Evolutionary conservation across 2,797 vertebrate genomes (phyloP).

Genomic region (Phrynocephalus forsythii): DNA sequence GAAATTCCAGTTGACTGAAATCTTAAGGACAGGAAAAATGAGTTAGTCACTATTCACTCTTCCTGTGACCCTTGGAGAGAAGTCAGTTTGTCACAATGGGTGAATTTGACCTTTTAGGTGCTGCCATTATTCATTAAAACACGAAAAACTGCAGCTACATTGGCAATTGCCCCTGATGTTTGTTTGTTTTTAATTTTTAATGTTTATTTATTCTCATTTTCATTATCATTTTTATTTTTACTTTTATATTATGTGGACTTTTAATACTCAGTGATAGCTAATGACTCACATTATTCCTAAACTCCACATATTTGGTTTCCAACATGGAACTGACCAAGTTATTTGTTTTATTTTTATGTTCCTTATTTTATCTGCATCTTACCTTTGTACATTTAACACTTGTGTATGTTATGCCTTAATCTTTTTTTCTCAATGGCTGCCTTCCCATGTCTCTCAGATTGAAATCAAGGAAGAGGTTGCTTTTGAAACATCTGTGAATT

Average conservation of each 20-base stretch:
- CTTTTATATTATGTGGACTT: too few relatives aligned
- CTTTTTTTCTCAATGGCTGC: background rate
- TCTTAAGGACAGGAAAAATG: background rate
- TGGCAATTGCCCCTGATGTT: background rate
- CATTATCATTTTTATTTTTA: too few relatives aligned
- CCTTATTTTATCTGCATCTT: constrained; percentile 29
- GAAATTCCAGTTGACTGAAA: constrained; percentile 9
- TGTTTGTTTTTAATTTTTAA: too few relatives aligned
- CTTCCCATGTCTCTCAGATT: too few relatives aligned
- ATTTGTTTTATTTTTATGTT: background rate
- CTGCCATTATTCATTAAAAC: background rate
- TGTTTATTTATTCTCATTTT: too few relatives aligned
- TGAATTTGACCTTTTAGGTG: constrained; percentile 21
- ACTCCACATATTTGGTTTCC: constrained; percentile 22
- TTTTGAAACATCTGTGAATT: too few relatives aligned
- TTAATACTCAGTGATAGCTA: accelerated
- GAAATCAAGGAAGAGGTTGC: too few relatives aligned
- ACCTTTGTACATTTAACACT: constrained; percentile 35
- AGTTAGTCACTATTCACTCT: constrained; percentile 4
- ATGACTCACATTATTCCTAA: constrained; percentile 16
- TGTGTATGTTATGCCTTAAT: constrained; percentile 27
- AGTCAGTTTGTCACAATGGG: background rate
- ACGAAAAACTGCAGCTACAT: background rate
- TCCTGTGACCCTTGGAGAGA: constrained; percentile 5
- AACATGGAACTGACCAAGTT: background rate